Percentiles rank a stretch among this genome's conserved stretches.
Evolutionary conservation across 2,797 vertebrate species (phyloP).

Genomic region (Chrysocyon brachyurus): DNA sequence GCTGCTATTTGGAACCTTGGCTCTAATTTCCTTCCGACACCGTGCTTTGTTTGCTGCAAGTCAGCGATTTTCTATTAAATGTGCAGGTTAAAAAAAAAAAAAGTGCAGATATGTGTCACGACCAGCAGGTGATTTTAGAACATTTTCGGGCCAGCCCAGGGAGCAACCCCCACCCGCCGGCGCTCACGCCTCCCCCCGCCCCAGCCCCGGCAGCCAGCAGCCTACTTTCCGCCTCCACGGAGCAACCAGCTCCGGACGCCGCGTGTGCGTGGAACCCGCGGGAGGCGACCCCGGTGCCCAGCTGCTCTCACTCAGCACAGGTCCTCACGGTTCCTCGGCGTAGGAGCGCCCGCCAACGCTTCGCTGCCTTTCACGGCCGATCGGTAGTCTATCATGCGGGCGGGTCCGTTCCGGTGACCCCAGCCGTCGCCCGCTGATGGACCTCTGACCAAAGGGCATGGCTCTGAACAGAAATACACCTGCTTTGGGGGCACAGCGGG

Average conservation of each 20-base stretch:
- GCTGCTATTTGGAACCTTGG: rapidly evolving
- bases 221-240: background rate
- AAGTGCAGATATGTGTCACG: background rate
- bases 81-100: no score
- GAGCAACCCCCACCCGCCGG: background rate
- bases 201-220: rapidly evolving
- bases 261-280: rapidly evolving
- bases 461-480: background rate
- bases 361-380: rapidly evolving
- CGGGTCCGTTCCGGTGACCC: background rate
- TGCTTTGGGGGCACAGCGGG: background rate
- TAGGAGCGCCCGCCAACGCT: rapidly evolving
- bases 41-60: background rate
- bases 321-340: rapidly evolving
- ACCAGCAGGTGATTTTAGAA: background rate
- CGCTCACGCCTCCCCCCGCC: rapidly evolving
- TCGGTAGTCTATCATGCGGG: rapidly evolving
- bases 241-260: rapidly evolving
- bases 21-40: background rate
- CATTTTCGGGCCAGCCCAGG: background rate
- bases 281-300: rapidly evolving
- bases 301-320: rapidly evolving
- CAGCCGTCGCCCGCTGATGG: rapidly evolving
- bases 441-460: background rate
- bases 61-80: background rate